These are phyloP conservation scores for Daktulosphaira vitifoliae DNA, from an alignment of 1,140 invertebrate species.

Conservation along the genomic window DNA sequence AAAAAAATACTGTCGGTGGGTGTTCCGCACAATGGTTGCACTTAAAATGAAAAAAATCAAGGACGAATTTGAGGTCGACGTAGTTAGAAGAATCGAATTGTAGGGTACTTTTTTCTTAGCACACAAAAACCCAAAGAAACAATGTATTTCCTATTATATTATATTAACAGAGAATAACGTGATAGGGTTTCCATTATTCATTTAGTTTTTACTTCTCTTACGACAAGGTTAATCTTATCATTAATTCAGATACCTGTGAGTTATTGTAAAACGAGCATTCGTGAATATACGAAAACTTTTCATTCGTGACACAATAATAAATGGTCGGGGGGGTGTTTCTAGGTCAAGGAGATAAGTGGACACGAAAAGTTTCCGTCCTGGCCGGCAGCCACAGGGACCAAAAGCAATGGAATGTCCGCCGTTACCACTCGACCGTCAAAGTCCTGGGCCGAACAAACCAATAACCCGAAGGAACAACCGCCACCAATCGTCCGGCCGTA, in stretches of 20 bases:
- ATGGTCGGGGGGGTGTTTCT: not conserved
- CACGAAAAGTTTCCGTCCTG: constrained; percentile 76
- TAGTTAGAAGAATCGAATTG: constrained; percentile 13
- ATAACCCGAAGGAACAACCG: constrained; percentile 62
- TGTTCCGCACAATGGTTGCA: constrained; percentile 15
- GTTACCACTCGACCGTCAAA: constrained; percentile 49
- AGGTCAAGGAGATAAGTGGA: constrained; percentile 41
- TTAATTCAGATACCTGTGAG: too few relatives aligned
- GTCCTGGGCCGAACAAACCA: constrained; percentile 61
- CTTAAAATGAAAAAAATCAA: constrained; percentile 4
- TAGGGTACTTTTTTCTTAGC: constrained; percentile 14
- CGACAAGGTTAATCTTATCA: constrained; percentile 3
- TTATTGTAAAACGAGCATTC: too few relatives aligned
- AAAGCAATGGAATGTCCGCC: constrained; percentile 46
- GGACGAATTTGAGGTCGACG: constrained; percentile 29
- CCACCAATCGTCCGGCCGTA: constrained; percentile 58
- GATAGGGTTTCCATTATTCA: not conserved
- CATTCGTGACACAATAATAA: not conserved
- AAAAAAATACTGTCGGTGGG: constrained; percentile 28
- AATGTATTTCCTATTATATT: constrained; percentile 1
- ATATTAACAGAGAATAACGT: not conserved
- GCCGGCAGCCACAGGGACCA: constrained; percentile 53
- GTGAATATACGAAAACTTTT: too few relatives aligned
- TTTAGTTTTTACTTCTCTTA: not conserved
- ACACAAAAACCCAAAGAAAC: not conserved